Percentiles rank a stretch among this genome's conserved stretches.
Conservation (phyloP, 2,888 invertebrate genomes). For the Thyatira batis region DNA sequence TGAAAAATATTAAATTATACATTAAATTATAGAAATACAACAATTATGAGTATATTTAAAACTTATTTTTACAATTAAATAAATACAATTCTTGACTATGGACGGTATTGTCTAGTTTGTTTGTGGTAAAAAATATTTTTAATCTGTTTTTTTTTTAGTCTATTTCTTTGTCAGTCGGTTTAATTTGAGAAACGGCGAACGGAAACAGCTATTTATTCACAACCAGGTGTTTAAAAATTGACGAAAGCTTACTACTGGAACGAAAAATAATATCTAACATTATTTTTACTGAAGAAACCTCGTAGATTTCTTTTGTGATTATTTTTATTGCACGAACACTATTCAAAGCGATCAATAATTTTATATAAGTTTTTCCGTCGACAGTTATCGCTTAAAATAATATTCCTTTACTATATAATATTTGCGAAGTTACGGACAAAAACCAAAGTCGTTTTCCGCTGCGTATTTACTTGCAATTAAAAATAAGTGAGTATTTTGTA, state of each 20-base stretch:
- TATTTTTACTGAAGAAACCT: not conserved
- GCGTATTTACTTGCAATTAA: not conserved
- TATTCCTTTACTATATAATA: not conserved
- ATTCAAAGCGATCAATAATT: not conserved
- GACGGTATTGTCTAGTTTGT: slow-evolving; percentile 70
- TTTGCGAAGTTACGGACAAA: not conserved
- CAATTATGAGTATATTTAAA: slow-evolving; percentile 24
- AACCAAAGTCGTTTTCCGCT: not conserved
- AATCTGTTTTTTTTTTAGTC: slow-evolving; percentile 49
- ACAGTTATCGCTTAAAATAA: not conserved
- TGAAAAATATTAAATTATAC: slow-evolving; percentile 35
- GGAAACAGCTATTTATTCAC: slow-evolving; percentile 29
- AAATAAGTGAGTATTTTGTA: not conserved
- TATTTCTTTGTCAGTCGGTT: slow-evolving; percentile 19
- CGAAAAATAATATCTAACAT: not conserved
- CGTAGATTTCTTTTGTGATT: not conserved
- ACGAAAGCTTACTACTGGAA: slow-evolving; percentile 27
- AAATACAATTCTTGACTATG: slow-evolving; percentile 74
- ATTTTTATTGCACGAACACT: not conserved
- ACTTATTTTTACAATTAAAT: slow-evolving; percentile 57
- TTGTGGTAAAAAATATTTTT: slow-evolving; percentile 71
- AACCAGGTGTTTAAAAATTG: slow-evolving; percentile 47
- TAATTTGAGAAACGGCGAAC: slow-evolving; percentile 17
- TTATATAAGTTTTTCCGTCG: not conserved
- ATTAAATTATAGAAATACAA: slow-evolving; percentile 4